Evolutionary conservation across 2,888 invertebrate species (phyloP), one percentile per base, ranked within the genome.

Genomic region (Oscheius sp.): DNA sequence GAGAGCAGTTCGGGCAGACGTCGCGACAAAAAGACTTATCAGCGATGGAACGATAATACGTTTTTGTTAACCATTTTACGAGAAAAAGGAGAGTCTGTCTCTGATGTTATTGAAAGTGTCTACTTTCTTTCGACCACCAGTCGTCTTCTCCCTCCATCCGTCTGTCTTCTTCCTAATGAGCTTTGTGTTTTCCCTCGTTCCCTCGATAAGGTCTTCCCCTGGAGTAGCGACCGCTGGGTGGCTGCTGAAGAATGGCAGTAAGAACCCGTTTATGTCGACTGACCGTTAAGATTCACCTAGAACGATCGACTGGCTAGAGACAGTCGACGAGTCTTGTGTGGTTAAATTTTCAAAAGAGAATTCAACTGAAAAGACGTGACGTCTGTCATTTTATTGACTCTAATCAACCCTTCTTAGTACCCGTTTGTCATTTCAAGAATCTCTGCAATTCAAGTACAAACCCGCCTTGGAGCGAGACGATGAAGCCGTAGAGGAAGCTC

Each of bases 401-500:
- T n/a, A n/a, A n/a, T n/a, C n/a, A n/a, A n/a, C n/a, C n/a, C n/a
- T n/a, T n/a, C n/a, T n/a, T n/a, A n/a, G n/a, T n/a, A n/a, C n/a
- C n/a, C n/a, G n/a, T n/a, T n/a, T n/a, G n/a, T n/a, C n/a, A n/a
- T n/a, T n/a, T n/a, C n/a, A n/a, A n/a, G n/a, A n/a, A n/a, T n/a
- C 14, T 36, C 36, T 14, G 36, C 14, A 36, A 36, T 41, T 41
- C 41, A 20, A 41, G 41, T 41, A 20, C 41, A 41, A 41, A 41
- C 20, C 20, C 41, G n/a, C 41, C 20, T 14, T 14, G 41, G 41
- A 41, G 41, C 20, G n/a, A 41, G 20, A 17, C 41, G 14, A 41
- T 17, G 47, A 47, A 47, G 47, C 47, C 47, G 24, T 47, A 17
- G 47, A 47, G 47, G 47, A 47, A 41, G 41, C 41, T 41, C 49